phyloP scores from a whole-genome alignment of 2,797 vertebrate species.

The Buphagus erythrorhynchus region DNA sequence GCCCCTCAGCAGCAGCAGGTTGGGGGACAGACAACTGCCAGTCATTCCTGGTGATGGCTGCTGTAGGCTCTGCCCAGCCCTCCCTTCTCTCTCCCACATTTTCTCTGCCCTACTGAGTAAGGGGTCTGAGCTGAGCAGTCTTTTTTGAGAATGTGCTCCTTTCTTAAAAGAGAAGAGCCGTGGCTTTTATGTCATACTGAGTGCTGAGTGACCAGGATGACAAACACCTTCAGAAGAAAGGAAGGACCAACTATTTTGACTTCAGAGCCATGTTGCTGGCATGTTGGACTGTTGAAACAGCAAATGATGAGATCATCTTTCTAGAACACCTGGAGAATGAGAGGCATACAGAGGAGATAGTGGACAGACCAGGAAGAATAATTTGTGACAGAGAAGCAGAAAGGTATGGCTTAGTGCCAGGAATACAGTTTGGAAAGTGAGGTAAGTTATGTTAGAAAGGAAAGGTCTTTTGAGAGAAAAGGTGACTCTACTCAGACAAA shows the following conservation, averaged over 20 bases:
- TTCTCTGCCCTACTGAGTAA: neutral
- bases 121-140: neutral
- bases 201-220: neutral
- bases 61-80: neutral
- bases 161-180: neutral
- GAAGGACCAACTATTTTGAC: neutral
- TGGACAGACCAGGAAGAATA: neutral
- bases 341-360: neutral
- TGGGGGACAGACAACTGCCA: neutral
- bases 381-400: neutral
- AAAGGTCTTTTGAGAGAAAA: neutral
- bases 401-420: neutral
- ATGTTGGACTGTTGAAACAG: neutral
- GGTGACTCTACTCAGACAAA: neutral
- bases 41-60: neutral
- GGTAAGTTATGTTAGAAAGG: neutral
- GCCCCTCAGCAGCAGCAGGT: neutral
- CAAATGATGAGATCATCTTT: neutral
- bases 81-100: neutral
- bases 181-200: neutral
- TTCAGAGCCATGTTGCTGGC: neutral
- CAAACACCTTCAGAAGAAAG: neutral
- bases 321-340: neutral
- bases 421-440: neutral
- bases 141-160: neutral